A percentile compares a stretch with the other conserved stretches of the same genome.
Evolutionary conservation across 2,888 invertebrate genomes (phyloP).

Genomic region (Blastobasis adustella): DNA sequence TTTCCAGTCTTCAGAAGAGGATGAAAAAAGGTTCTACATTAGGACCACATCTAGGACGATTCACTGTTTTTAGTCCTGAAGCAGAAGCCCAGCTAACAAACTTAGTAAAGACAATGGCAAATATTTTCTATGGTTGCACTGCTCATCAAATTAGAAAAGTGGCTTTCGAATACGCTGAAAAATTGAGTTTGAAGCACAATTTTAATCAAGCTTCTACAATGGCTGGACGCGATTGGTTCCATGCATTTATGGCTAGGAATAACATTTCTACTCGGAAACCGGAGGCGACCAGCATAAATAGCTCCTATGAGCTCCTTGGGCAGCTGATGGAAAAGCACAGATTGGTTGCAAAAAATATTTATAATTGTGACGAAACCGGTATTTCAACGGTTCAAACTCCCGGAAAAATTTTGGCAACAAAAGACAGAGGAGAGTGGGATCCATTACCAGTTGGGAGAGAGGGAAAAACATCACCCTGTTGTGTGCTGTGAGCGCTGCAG

Average conservation of each 20-base stretch:
- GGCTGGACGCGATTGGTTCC: constrained; percentile 10
- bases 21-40: too few species aligned
- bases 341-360: constrained; percentile 28
- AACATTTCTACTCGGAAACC: constrained; percentile 19
- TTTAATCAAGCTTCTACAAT: constrained; percentile 8
- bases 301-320: constrained; percentile 21
- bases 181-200: constrained; percentile 12
- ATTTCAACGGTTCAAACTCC: constrained; percentile 43
- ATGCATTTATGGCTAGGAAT: constrained; percentile 18
- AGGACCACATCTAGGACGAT: too few species aligned
- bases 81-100: constrained; percentile 15
- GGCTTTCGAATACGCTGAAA: constrained; percentile 18
- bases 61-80: too few species aligned
- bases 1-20: too few species aligned
- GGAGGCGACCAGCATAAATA: constrained; percentile 24
- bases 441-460: constrained; percentile 41
- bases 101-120: constrained; percentile 19
- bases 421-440: constrained; percentile 43
- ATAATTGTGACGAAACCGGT: constrained; percentile 49
- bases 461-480: constrained; percentile 36
- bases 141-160: constrained; percentile 18
- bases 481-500: constrained; percentile 3
- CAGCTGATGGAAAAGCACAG: constrained; percentile 21
- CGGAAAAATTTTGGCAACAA: constrained; percentile 36
- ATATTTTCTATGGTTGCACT: constrained; percentile 22